phyloP scores from a whole-genome alignment of 1,140 invertebrate genomes.

The Homarus americanus region DNA sequence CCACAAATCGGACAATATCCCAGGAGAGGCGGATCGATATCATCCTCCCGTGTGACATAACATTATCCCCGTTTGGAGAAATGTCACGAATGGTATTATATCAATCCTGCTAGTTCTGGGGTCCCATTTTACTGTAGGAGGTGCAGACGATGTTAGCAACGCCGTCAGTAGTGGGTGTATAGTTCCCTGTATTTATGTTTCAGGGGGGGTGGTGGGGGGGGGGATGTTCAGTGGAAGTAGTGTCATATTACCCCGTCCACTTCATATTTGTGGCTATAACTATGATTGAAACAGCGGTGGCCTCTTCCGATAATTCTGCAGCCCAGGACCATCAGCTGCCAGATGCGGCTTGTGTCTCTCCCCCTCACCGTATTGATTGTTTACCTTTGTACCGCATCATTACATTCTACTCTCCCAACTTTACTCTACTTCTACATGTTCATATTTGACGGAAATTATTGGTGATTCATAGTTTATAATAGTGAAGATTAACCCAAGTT shows the following conservation, averaged over 20 bases:
- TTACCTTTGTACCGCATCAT: not conserved
- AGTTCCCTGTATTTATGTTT: slow-evolving; percentile 9
- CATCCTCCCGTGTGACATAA: not conserved
- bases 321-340: slow-evolving; percentile 16
- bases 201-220: not conserved
- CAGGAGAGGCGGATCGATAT: not conserved
- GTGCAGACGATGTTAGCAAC: not conserved
- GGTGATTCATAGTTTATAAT: too few relatives aligned
- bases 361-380: not conserved
- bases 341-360: not conserved
- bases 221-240: slow-evolving; percentile 12
- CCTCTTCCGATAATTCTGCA: slow-evolving; percentile 19
- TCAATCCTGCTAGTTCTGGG: too few relatives aligned
- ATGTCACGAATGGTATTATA: too few relatives aligned
- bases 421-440: not conserved
- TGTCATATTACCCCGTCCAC: slow-evolving; percentile 46
- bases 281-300: slow-evolving; percentile 32
- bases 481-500: not conserved
- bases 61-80: too few relatives aligned
- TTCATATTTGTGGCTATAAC: slow-evolving; percentile 47
- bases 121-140: not conserved
- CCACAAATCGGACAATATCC: not conserved
- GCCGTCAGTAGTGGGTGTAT: not conserved
- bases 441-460: not conserved
- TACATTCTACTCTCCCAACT: not conserved